These are phyloP conservation scores for Callyntrura sp. DNA, from an alignment of 2,888 invertebrate genomes.

Conservation along the genomic window DNA sequence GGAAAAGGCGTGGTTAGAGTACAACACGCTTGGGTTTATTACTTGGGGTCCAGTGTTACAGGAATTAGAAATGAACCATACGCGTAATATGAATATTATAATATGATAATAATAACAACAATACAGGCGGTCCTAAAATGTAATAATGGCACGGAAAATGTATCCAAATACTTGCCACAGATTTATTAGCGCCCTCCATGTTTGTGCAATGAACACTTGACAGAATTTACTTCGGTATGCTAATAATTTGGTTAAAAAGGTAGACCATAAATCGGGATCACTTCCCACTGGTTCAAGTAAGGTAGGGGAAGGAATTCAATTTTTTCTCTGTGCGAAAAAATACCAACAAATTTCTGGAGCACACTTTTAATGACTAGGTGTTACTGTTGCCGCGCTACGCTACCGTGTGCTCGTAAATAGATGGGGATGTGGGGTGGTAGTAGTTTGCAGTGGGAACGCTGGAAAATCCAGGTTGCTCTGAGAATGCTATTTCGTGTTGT, in stretches of 20 bases:
- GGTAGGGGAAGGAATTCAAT: slow-evolving; percentile 38
- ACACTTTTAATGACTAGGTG: not conserved
- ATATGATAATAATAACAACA: slow-evolving; percentile 10
- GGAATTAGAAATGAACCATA: slow-evolving; percentile 56
- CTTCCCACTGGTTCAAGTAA: slow-evolving; percentile 25
- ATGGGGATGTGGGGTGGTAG: too few species aligned
- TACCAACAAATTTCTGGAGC: not conserved
- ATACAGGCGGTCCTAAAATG: not conserved
- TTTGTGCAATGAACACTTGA: slow-evolving; percentile 40
- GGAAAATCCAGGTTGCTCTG: slow-evolving; percentile 1
- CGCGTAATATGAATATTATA: slow-evolving; percentile 50
- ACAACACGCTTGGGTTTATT: slow-evolving; percentile 50
- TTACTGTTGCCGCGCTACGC: not conserved
- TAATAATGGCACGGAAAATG: not conserved
- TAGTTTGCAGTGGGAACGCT: too few species aligned
- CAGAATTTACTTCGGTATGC: slow-evolving; percentile 49
- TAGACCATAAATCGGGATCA: slow-evolving; percentile 60
- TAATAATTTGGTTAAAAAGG: slow-evolving; percentile 61
- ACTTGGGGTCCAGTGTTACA: slow-evolving; percentile 31
- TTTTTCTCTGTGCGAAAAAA: slow-evolving; percentile 49
- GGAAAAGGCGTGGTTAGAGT: slow-evolving; percentile 70
- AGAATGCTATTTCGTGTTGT: slow-evolving; percentile 35
- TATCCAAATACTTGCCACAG: not conserved
- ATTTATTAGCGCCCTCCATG: slow-evolving; percentile 36
- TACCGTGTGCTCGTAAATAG: not conserved